Evolutionary conservation across 2,888 invertebrate species (phyloP).

Genomic region (Kryphioiulus occultus): DNA sequence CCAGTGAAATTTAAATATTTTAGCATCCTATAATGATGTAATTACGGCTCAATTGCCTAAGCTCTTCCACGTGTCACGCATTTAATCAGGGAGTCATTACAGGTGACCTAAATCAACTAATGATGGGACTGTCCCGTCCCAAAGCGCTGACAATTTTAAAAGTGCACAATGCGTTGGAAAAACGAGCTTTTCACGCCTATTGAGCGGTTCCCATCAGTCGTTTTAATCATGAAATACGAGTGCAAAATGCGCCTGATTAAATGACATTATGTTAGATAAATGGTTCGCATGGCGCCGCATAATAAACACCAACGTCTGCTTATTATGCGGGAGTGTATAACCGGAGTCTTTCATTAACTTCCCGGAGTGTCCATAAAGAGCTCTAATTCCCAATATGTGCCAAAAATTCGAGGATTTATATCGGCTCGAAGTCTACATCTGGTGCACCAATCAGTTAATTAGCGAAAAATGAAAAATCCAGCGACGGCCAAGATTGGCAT

Average conservation of each 20-base stretch:
- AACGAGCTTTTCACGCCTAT: background rate
- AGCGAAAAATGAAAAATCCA: background rate
- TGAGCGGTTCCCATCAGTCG: constrained; percentile 20
- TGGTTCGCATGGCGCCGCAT: constrained; percentile 25
- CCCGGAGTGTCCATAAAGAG: background rate
- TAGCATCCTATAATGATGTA: background rate
- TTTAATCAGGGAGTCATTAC: background rate
- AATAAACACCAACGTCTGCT: background rate
- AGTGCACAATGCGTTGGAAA: background rate
- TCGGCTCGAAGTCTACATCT: background rate
- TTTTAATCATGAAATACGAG: constrained; percentile 20
- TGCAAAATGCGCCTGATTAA: constrained; percentile 1
- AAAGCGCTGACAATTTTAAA: background rate
- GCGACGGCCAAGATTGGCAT: background rate
- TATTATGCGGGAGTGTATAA: background rate
- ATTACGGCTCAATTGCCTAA: background rate
- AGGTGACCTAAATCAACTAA: background rate
- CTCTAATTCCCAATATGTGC: background rate
- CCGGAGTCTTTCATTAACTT: background rate
- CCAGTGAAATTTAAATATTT: background rate
- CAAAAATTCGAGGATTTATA: background rate
- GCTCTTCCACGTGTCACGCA: background rate
- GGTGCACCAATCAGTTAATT: background rate
- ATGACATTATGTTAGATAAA: constrained; percentile 24
- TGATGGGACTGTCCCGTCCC: constrained; percentile 15